Base-by-base conservation (phyloP, 2,888 invertebrate species). In the Agrotis puta region DNA sequence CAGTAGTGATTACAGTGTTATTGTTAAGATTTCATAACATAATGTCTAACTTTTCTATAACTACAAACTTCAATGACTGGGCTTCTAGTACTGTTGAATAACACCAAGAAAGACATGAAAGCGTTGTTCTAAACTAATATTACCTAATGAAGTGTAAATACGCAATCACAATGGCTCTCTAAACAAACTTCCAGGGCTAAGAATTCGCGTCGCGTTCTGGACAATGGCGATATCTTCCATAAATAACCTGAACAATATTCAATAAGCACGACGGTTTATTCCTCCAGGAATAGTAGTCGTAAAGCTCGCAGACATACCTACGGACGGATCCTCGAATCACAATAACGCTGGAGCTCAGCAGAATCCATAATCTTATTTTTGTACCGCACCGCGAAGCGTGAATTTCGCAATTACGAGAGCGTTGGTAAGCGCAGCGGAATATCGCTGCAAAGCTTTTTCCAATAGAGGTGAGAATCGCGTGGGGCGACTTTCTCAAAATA, bases 351-450 rank as follows among this genome's bases (percentile, higher is more conserved):
- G 92, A 94, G 92, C 95, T 96, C 95, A 95, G 94, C 94, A 90
- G 96, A 96, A 96, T 96, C 95, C 96, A 96, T 95, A 96, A 96
- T 95, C 96, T 96, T 96, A 96, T 96, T 96, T 95, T 96, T 95
- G 96, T 95, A 95, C 95, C 94, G 95, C 95, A 94, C 95, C 92
- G 88, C 93, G 94, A 92, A 96, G 96, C 96, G 95, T 96, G 95
- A 95, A 95, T 95, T 96, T 95, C 94, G 95, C 95, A 96, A 96
- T 96, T 95, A 95, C 92, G 92, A 92, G 91, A 90, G 87, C 88
- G 79, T 74, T 79, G 79, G 76, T 77, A 62, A 70, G 68, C 75
- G 70, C 90, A 89, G 70, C 86, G 91, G 86, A 95, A 91, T 90
- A 87, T 88, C 88, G 88, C 84, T 93, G 89, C 82, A 92, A 91